Base-by-base conservation (phyloP, 2,113 vertebrate genomes). In the Galemys pyrenaicus region DNA sequence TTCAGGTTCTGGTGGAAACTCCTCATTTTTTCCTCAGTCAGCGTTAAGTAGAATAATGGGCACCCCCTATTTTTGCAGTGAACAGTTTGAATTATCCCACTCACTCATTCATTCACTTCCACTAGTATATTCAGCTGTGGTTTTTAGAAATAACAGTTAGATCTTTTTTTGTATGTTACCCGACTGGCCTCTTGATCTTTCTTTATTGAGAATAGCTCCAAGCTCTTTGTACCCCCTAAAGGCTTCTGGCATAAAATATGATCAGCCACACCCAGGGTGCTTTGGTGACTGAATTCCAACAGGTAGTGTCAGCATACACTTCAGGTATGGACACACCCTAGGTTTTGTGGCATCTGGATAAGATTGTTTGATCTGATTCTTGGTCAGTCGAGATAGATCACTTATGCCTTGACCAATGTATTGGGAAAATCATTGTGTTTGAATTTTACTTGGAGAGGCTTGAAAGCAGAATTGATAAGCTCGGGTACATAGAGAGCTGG, bases 401-500 rank as follows among this genome's bases (percentile, higher is more conserved):
- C 7, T 30, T 87, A 16, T 54, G 24, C 51, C 54, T 60, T 84
- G 15, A 64, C 8, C 37, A 35, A 24, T 44, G 44, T n/a, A 28
- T 74, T 75, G n/a, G 39, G 64, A 92, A 85, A 44, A 90, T 80
- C 22, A 41, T 60, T 92, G 20, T 68, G 32, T 77, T 71, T 94
- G 41, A 78, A 5, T 71, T 68, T 94, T 78, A 28, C 35, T 73
- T 75, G 4, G 7, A 87, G 54, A 92, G 49, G 75, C 20, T 81
- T 82, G 75, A 87, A 81, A 84, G 85, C 22, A 64, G 24, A 17
- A 16, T 80, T 78, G 82, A 51, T 74, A 78, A 83, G 78, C 41
- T 67, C 62, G 79, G 22, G 67, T 56, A 16, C 39, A 9, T 37
- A 49, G 20, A 64, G 11, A 7, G 9, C 0, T 13, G 41, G 17